Conservation (phyloP, 30 jellyfish, hydroid and myxozoan species). For the Euphysa ruthae region DNA sequence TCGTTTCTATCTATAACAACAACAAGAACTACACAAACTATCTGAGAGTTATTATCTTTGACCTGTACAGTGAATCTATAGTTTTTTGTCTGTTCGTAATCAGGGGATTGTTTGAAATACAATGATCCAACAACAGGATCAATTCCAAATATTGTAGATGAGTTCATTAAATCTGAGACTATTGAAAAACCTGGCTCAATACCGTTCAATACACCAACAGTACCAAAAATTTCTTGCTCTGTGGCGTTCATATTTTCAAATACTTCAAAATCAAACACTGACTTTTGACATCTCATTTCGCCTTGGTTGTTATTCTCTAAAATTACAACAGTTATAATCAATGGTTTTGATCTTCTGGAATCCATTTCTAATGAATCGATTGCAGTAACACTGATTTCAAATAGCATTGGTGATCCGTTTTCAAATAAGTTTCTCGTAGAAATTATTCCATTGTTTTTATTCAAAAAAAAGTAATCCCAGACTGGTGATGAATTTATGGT, state of each 20-base stretch:
- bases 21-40: conserved; percentile 16
- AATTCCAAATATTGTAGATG: too few species aligned
- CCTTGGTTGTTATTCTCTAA: conserved; percentile 66
- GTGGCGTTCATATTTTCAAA: too few species aligned
- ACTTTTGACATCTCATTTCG: too few species aligned
- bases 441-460: conserved; percentile 30
- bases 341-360: neutral
- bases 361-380: neutral
- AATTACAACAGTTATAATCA: conserved; percentile 43
- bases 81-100: too few species aligned
- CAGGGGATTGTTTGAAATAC: too few species aligned
- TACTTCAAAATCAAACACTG: too few species aligned
- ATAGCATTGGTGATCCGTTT: neutral
- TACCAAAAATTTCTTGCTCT: too few species aligned
- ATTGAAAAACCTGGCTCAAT: too few species aligned
- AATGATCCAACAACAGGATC: too few species aligned
- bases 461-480: neutral
- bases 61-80: conserved; percentile 10
- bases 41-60: neutral
- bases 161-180: too few species aligned
- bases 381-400: neutral
- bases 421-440: neutral
- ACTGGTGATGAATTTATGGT: neutral
- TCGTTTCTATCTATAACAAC: conserved; percentile 7
- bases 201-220: too few species aligned